These are phyloP conservation scores for Timandra comae DNA, from an alignment of 2,888 invertebrate genomes.

Conservation along the genomic window DNA sequence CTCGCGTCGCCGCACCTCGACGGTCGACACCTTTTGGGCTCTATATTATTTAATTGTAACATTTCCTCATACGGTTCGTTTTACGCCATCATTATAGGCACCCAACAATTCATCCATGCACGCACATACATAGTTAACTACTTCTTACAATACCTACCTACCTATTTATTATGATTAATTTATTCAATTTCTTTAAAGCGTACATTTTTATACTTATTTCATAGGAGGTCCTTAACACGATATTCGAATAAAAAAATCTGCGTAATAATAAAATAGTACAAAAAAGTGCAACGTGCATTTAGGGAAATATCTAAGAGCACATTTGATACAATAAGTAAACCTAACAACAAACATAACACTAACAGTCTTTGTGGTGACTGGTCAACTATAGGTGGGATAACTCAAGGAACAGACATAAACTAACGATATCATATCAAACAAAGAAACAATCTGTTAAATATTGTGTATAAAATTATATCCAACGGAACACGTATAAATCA, in stretches of 20 bases:
- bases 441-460: slow-evolving; percentile 18
- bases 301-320: slow-evolving; percentile 49
- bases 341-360: slow-evolving; percentile 64
- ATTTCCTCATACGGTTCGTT: too few species aligned
- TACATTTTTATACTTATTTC: slow-evolving; percentile 73
- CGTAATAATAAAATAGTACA: slow-evolving; percentile 45
- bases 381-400: slow-evolving; percentile 68
- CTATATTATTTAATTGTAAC: too few species aligned
- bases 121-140: slow-evolving; percentile 52
- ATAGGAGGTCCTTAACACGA: slow-evolving; percentile 66
- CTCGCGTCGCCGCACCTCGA: too few species aligned
- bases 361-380: slow-evolving; percentile 72
- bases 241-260: slow-evolving; percentile 49
- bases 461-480: slow-evolving; percentile 5
- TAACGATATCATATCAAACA: slow-evolving; percentile 9
- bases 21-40: too few species aligned
- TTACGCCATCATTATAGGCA: slow-evolving; percentile 7
- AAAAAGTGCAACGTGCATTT: slow-evolving; percentile 56
- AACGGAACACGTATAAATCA: slow-evolving; percentile 9
- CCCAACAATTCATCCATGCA: slow-evolving; percentile 36
- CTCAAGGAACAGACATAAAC: slow-evolving; percentile 49
- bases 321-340: slow-evolving; percentile 52
- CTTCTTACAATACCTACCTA: slow-evolving; percentile 69
- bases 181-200: slow-evolving; percentile 75
- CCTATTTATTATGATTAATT: slow-evolving; percentile 68